These are phyloP conservation scores for Ennomos fuscantarius DNA, from an alignment of 2,888 invertebrate species.

Conservation along the genomic window DNA sequence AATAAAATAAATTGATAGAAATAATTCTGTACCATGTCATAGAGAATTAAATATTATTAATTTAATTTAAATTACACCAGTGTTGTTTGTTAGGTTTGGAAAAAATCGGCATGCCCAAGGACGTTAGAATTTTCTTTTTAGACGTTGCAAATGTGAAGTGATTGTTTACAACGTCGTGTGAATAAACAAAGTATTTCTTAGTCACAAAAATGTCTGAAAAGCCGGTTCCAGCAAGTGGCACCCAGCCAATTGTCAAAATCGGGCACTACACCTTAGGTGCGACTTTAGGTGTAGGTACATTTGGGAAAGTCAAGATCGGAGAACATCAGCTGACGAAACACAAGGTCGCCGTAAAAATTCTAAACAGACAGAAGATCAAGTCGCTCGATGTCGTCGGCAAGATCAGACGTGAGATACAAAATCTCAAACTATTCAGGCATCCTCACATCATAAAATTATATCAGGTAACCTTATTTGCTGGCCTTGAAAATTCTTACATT, in stretches of 20 bases:
- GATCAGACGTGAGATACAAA: conserved; percentile 99
- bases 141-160: conserved; percentile 40
- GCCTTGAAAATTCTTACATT: conserved; percentile 39
- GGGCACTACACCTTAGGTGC: conserved; percentile 98
- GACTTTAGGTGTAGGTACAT: conserved; percentile 97
- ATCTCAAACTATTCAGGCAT: conserved; percentile 99
- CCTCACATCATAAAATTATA: conserved; percentile 99
- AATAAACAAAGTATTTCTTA: conserved; percentile 17
- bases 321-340: conserved; percentile 99
- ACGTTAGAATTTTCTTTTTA: not conserved
- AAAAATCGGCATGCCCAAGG: not conserved
- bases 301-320: conserved; percentile 99
- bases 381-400: conserved; percentile 99
- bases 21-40: conserved; percentile 31
- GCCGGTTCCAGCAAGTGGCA: conserved; percentile 66
- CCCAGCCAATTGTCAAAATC: conserved; percentile 95
- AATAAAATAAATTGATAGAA: conserved; percentile 6
- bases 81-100: not conserved
- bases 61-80: not conserved
- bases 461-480: conserved; percentile 76
- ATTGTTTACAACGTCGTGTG: conserved; percentile 24
- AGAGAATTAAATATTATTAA: conserved; percentile 5
- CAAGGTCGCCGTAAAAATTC: conserved; percentile 99
- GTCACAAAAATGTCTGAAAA: conserved; percentile 62
- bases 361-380: conserved; percentile 99